Evolutionary conservation across 2,888 invertebrate genomes (phyloP).

Genomic region (Thera obeliscata): DNA sequence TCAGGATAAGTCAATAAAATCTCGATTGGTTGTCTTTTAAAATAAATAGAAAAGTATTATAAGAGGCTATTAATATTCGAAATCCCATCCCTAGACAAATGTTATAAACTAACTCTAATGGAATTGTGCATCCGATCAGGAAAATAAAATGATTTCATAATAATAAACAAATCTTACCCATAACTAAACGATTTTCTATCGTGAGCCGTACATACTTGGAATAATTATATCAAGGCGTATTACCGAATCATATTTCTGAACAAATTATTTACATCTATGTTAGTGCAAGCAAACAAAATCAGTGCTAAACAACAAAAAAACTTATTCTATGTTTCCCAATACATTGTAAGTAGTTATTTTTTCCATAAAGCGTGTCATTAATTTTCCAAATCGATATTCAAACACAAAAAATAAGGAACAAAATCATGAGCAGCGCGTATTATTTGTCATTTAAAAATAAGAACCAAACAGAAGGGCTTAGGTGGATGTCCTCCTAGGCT

Average conservation of each 20-base stretch:
- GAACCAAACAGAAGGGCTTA: neutral
- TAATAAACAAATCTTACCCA: neutral
- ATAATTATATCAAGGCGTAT: neutral
- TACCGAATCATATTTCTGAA: constrained; percentile 10
- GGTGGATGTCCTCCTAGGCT: neutral
- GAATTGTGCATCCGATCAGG: constrained; percentile 32
- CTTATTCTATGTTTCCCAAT: neutral
- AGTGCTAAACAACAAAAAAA: constrained; percentile 22
- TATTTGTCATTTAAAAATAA: neutral
- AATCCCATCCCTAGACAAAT: constrained; percentile 46
- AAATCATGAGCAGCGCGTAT: neutral
- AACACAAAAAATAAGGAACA: neutral
- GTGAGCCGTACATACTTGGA: neutral
- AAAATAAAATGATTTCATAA: constrained; percentile 11
- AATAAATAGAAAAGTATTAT: constrained; percentile 32
- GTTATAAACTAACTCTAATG: constrained; percentile 37
- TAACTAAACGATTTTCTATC: neutral
- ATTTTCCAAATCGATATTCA: constrained; percentile 6
- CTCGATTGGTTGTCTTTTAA: constrained; percentile 57
- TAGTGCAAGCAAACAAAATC: constrained; percentile 33
- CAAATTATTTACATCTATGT: constrained; percentile 31
- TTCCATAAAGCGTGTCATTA: neutral
- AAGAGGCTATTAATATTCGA: constrained; percentile 19
- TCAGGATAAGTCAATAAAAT: constrained; percentile 63
- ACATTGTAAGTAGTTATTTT: neutral